A percentile compares a stretch with the other conserved stretches of the same genome.
These are phyloP conservation scores for Protophormia terraenovae DNA, from an alignment of 2,888 invertebrate species.

Conservation along the genomic window DNA sequence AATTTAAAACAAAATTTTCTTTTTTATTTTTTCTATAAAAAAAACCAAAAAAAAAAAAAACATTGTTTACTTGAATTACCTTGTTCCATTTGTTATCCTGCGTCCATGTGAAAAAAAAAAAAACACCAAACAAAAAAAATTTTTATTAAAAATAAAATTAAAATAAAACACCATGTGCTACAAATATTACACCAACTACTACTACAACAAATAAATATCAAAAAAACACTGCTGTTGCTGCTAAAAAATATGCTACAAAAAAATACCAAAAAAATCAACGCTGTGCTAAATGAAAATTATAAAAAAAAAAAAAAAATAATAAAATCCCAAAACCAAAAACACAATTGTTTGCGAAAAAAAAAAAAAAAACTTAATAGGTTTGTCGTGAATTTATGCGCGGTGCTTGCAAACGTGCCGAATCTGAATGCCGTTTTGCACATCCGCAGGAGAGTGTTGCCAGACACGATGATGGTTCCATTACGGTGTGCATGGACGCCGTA, in stretches of 20 bases:
- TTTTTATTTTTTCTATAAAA: slow-evolving; percentile 64
- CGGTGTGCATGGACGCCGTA: slow-evolving; percentile 99
- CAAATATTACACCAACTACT: slow-evolving; percentile 65
- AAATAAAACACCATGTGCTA: slow-evolving; percentile 60
- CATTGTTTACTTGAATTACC: slow-evolving; percentile 67
- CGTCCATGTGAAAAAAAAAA: slow-evolving; percentile 66
- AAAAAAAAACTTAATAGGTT: slow-evolving; percentile 87
- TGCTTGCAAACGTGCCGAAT: slow-evolving; percentile 98
- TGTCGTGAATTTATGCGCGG: slow-evolving; percentile 99
- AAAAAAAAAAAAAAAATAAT: slow-evolving; percentile 47
- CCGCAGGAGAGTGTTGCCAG: slow-evolving; percentile 97
- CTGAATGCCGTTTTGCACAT: slow-evolving; percentile 99
- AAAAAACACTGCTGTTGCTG: slow-evolving; percentile 68
- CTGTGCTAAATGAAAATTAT: slow-evolving; percentile 48
- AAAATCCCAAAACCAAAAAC: slow-evolving; percentile 44
- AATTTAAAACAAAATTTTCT: slow-evolving; percentile 57
- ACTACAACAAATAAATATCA: slow-evolving; percentile 63
- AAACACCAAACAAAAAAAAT: slow-evolving; percentile 46
- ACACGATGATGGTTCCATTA: slow-evolving; percentile 99
- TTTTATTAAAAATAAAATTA: slow-evolving; percentile 8
- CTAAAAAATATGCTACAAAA: slow-evolving; percentile 65
- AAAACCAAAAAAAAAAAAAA: slow-evolving; percentile 59
- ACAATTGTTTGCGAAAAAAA: slow-evolving; percentile 51
- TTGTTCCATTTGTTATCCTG: slow-evolving; percentile 68
- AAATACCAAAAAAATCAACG: slow-evolving; percentile 57